Conservation (phyloP, 2,797 vertebrate genomes). For the Clarias laeviceps region DNA sequence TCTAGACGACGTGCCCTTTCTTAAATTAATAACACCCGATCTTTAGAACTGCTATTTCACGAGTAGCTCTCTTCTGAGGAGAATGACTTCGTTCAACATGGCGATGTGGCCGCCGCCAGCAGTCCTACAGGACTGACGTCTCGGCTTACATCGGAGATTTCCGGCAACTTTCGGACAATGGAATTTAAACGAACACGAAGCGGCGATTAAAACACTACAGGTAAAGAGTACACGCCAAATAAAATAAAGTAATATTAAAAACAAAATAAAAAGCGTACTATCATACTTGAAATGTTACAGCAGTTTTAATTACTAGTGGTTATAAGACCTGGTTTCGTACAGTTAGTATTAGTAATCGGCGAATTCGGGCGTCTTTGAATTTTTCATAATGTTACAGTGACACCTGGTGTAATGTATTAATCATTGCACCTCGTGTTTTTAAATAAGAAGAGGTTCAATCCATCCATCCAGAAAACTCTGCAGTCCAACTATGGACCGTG, state of each 20-base stretch:
- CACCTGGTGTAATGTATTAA: constrained; percentile 28
- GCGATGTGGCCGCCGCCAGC: constrained; percentile 97
- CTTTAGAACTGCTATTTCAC: constrained; percentile 73
- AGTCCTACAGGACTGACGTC: constrained; percentile 95
- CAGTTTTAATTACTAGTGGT: not conserved
- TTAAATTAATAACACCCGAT: constrained; percentile 73
- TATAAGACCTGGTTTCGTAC: not conserved
- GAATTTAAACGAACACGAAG: not conserved
- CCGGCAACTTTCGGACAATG: constrained; percentile 79
- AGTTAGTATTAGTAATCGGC: not conserved
- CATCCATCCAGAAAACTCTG: too few species aligned
- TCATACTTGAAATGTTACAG: not conserved
- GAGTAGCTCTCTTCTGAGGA: constrained; percentile 78
- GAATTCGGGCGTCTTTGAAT: not conserved
- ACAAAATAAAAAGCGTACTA: not conserved
- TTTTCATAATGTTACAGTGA: constrained; percentile 23
- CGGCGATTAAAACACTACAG: not conserved
- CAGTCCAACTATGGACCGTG: too few species aligned
- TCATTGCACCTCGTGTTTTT: not conserved
- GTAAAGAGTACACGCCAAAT: not conserved
- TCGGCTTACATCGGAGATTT: constrained; percentile 59
- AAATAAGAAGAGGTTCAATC: too few species aligned
- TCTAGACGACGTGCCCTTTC: constrained; percentile 81
- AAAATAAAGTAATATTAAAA: too few species aligned
- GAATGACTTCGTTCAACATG: constrained; percentile 93